Conservation (phyloP, 2,888 invertebrate genomes). For the Hetaerina titia region DNA sequence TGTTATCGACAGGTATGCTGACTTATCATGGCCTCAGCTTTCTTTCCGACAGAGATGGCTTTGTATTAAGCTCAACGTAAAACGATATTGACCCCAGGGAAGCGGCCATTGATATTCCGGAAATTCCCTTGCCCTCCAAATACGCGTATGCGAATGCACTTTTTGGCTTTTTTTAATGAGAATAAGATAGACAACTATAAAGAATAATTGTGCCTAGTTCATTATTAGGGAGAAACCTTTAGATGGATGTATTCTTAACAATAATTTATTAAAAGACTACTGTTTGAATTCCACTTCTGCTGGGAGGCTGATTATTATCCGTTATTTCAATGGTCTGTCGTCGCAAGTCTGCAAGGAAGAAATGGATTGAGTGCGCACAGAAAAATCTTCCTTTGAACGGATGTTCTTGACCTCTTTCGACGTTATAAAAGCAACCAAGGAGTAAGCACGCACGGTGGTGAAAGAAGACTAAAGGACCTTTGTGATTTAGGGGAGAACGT, state of each 20-base stretch:
- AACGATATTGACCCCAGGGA: not conserved
- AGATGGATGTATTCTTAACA: not conserved
- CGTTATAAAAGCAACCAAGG: not conserved
- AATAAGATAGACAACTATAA: constrained; percentile 1
- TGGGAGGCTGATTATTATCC: not conserved
- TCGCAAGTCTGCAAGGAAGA: not conserved
- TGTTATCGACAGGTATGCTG: not conserved
- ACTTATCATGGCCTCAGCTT: not conserved
- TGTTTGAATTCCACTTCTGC: not conserved
- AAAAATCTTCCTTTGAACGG: not conserved
- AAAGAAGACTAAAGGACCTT: no score
- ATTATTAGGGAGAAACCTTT: not conserved
- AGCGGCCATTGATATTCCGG: not conserved
- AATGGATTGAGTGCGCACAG: not conserved
- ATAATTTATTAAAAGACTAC: constrained; percentile 4
- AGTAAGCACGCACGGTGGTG: no score
- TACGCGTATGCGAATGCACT: not conserved
- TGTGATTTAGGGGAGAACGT: no score
- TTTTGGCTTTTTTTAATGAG: not conserved
- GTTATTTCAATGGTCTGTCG: not conserved
- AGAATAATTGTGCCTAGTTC: not conserved
- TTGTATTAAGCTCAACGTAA: not conserved
- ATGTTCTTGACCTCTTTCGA: not conserved
- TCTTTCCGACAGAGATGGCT: not conserved
- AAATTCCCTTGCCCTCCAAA: not conserved